Evolutionary conservation across 2,113 vertebrate genomes (phyloP).

Genomic region (Chaetodon trifascialis): DNA sequence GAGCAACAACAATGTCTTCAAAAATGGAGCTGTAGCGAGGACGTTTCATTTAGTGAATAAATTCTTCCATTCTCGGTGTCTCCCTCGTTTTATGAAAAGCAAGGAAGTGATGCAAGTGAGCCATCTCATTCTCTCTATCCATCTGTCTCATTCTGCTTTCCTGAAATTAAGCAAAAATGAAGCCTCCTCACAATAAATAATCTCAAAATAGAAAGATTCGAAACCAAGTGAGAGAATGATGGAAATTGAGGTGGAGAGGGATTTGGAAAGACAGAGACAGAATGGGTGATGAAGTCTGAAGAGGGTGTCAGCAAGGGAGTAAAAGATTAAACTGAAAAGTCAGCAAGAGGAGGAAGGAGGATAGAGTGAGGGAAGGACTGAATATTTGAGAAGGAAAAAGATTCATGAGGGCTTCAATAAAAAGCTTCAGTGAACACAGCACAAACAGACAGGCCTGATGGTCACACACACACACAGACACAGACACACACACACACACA

Average conservation of each 20-base stretch:
- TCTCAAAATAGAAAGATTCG: neutral
- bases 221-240: constrained; percentile 16
- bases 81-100: neutral
- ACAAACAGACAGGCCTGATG: constrained; percentile 59
- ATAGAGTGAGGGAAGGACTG: constrained; percentile 17
- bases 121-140: neutral
- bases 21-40: neutral
- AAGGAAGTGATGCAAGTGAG: too few relatives aligned
- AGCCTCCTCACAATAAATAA: too few relatives aligned
- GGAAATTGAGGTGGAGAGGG: constrained; percentile 4
- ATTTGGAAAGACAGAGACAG: constrained; percentile 31
- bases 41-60: neutral
- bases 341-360: constrained; percentile 21
- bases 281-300: constrained; percentile 47
- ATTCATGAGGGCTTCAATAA: constrained; percentile 77
- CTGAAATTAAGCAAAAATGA: constrained; percentile 6
- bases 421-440: constrained; percentile 76
- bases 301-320: constrained; percentile 38
- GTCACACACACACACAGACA: constrained; percentile 33
- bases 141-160: neutral
- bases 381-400: constrained; percentile 71
- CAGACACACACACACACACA: constrained; percentile 36
- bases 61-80: neutral
- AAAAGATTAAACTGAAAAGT: constrained; percentile 42
- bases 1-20: neutral